Conservation (phyloP, 2,113 vertebrate species). For the Semnornis frantzii region DNA sequence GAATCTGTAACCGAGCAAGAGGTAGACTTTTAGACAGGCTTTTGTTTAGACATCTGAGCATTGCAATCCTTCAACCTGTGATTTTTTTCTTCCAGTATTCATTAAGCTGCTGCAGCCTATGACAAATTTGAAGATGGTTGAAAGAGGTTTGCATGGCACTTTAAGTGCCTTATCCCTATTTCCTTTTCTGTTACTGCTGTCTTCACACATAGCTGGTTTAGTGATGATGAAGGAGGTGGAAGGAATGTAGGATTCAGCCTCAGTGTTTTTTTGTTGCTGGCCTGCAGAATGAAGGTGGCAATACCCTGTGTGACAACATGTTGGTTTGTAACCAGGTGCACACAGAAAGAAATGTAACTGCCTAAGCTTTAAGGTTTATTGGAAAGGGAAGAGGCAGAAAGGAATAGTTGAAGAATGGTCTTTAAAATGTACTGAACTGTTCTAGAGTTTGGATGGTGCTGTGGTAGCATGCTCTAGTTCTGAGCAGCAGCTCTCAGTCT, state of each 20-base stretch:
- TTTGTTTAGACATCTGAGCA: not conserved
- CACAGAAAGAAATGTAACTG: not conserved
- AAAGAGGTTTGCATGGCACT: not conserved
- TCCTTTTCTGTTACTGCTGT: not conserved
- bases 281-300: not conserved
- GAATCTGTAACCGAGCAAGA: not conserved
- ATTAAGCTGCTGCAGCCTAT: not conserved
- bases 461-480: not conserved
- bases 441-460: not conserved
- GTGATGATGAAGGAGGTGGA: not conserved
- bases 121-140: not conserved
- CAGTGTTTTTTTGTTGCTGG: not conserved
- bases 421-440: not conserved
- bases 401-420: not conserved
- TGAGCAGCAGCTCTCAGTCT: not conserved
- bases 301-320: not conserved
- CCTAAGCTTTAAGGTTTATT: not conserved
- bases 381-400: not conserved
- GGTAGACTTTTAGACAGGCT: not conserved
- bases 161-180: not conserved
- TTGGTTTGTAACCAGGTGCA: not conserved
- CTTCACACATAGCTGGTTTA: not conserved
- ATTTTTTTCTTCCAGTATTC: not conserved
- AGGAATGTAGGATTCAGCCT: not conserved
- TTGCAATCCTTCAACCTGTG: rapidly evolving